Conservation (phyloP, 1,140 invertebrate genomes). For the Lepidurus couesii region DNA sequence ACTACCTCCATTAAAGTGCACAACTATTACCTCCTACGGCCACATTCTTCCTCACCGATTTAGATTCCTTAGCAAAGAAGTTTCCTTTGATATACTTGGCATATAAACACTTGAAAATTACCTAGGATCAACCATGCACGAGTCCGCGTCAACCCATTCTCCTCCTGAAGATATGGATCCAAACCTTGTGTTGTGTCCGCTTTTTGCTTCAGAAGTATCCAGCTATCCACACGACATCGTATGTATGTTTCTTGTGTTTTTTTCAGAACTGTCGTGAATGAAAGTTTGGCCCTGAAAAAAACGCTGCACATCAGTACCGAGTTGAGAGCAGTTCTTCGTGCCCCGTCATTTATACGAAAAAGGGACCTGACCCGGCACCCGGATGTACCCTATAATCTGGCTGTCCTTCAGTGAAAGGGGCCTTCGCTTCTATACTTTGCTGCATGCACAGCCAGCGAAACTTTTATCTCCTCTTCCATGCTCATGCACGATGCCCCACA, state of each 20-base stretch:
- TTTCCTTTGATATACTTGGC: too few species aligned
- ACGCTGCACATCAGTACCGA: background rate
- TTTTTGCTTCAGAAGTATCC: background rate
- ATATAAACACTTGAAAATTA: too few species aligned
- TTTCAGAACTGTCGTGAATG: background rate
- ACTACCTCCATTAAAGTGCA: too few species aligned
- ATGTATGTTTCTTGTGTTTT: background rate
- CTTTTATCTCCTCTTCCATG: background rate
- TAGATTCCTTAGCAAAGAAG: too few species aligned
- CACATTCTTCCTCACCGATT: too few species aligned
- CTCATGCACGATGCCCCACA: constrained; percentile 13
- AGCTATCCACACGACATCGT: background rate
- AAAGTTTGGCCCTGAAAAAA: background rate
- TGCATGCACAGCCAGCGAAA: background rate
- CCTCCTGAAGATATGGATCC: too few species aligned
- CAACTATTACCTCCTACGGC: too few species aligned
- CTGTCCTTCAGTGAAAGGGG: constrained; percentile 3
- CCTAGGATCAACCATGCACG: too few species aligned
- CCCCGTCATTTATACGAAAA: background rate
- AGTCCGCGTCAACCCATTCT: too few species aligned
- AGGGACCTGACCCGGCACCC: background rate
- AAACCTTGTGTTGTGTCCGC: too few species aligned
- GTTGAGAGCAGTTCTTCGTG: background rate
- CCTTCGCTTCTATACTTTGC: background rate
- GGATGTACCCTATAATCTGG: constrained; percentile 17